Evolutionary conservation across 1,140 invertebrate species (phyloP), one percentile per base, ranked within the genome.

Genomic region (Habropoda laboriosa): DNA sequence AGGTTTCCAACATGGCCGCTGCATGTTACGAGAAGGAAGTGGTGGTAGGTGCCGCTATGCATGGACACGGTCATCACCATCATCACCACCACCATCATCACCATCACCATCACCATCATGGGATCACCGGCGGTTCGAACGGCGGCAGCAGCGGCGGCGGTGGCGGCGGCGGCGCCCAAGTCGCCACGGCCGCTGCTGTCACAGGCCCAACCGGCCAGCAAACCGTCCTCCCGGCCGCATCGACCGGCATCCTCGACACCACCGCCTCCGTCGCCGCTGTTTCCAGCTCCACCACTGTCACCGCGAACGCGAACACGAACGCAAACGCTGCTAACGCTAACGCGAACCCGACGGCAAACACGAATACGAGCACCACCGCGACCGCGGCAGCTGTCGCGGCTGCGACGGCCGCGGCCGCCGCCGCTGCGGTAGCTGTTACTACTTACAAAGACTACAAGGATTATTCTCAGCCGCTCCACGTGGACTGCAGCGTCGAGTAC

Each of bases 401-500:
- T 16, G 61, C 61, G 24, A 35, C 81, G 2, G 68, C 79, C 51
- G 47, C 84, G 24, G 60, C 83, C 35, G 61, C 80, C 30, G 73
- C 80, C 47, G 79, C 80, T 16, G 61, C 81, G 51, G 61, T 83
- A 16, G 78, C 86, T n/a, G 83, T 83, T 57, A 75, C 81, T 53
- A 73, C 74, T 57, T 82, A 87, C 67, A 87, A 88, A 78, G 80
- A 85, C 27, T 89, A 88, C 86, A 90, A 90, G 92, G 96, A 97
- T 92, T 97, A 96, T 92, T 95, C 95, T 87, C 94, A 96, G 89
- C 96, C 96, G 79, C 93, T 97, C 89, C 96, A 96, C 93, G 96
- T 97, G 82, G 96, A 97, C 91, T 97, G 96, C 93, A 97, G 96
- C 93, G 96, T 97, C 75, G 96, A 97, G 92, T 97, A 97, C 93